Evolutionary conservation across 92 coral and sea anemone species (phyloP).

Genomic region (Blastomussa wellsi): DNA sequence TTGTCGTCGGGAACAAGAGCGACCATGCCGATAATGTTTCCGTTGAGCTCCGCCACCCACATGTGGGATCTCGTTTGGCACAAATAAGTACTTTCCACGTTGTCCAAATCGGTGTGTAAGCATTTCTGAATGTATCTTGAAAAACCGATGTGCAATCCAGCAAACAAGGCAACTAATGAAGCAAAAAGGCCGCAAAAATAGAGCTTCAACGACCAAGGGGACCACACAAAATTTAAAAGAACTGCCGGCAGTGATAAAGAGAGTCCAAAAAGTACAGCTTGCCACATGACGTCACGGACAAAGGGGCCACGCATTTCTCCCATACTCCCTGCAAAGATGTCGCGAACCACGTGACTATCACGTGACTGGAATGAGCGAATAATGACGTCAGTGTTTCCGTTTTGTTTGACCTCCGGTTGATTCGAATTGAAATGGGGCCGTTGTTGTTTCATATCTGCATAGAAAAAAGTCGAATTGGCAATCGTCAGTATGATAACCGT

Average conservation of each 20-base stretch:
- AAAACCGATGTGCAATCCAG: slow-evolving; percentile 29
- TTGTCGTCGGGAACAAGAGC: slow-evolving; percentile 33
- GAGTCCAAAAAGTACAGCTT: slow-evolving; percentile 11
- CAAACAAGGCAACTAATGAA: slow-evolving; percentile 5
- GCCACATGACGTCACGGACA: slow-evolving; percentile 38
- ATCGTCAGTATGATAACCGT: too few species aligned
- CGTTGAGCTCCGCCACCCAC: slow-evolving; percentile 39
- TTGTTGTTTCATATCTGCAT: not conserved
- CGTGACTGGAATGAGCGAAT: slow-evolving; percentile 30
- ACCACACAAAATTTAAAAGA: slow-evolving; percentile 1
- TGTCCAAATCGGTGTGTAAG: slow-evolving; percentile 17
- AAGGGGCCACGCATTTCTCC: slow-evolving; percentile 51
- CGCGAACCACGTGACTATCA: slow-evolving; percentile 29
- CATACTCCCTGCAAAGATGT: slow-evolving; percentile 37
- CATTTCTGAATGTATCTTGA: slow-evolving; percentile 34
- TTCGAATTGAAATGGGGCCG: not conserved
- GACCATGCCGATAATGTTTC: slow-evolving; percentile 35
- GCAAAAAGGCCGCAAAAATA: not conserved
- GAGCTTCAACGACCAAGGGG: not conserved
- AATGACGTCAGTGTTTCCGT: not conserved
- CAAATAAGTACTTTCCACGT: slow-evolving; percentile 10
- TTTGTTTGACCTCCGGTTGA: not conserved
- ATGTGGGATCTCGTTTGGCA: slow-evolving; percentile 17
- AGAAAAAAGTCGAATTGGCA: not conserved
- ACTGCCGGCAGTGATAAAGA: not conserved